A percentile compares a stretch with the other conserved stretches of the same genome.
Conservation (phyloP, 2,888 invertebrate genomes). For the Mesorhabditis sp. region DNA sequence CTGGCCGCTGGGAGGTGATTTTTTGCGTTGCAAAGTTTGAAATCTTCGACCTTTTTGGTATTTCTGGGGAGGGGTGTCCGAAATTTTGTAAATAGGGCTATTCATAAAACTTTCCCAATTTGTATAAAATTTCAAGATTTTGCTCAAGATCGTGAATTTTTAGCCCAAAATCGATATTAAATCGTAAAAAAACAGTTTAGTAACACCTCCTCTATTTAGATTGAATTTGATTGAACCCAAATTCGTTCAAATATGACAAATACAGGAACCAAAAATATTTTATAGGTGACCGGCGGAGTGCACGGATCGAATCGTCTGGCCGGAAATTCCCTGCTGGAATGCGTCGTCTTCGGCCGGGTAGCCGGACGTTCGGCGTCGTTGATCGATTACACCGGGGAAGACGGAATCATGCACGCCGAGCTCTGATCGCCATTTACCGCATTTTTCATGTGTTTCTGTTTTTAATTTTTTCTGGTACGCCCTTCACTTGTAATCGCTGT, state of each 20-base stretch:
- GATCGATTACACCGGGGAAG: conserved; percentile 19
- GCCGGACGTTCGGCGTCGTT: conserved; percentile 47
- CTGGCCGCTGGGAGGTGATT: conserved; percentile 57
- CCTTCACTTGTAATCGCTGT: too few species aligned
- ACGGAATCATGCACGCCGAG: not conserved
- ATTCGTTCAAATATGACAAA: too few species aligned
- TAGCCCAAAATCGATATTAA: too few species aligned
- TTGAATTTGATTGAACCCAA: not conserved
- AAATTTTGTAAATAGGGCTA: too few species aligned
- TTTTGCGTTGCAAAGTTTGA: not conserved
- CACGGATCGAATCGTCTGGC: conserved; percentile 57
- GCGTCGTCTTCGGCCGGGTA: conserved; percentile 57
- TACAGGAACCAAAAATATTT: not conserved
- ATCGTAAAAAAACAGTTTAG: not conserved
- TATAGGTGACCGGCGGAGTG: conserved; percentile 40
- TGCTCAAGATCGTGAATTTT: too few species aligned
- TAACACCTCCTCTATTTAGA: not conserved
- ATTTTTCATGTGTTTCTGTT: too few species aligned
- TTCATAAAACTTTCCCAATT: too few species aligned
- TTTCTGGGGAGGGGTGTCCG: too few species aligned
- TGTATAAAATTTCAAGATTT: too few species aligned
- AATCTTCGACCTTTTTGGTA: not conserved
- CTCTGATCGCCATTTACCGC: too few species aligned
- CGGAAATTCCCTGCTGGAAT: conserved; percentile 57
- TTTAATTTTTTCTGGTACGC: too few species aligned